These are phyloP conservation scores for Mamestra configurata DNA, from an alignment of 1,140 invertebrate species.

Conservation along the genomic window DNA sequence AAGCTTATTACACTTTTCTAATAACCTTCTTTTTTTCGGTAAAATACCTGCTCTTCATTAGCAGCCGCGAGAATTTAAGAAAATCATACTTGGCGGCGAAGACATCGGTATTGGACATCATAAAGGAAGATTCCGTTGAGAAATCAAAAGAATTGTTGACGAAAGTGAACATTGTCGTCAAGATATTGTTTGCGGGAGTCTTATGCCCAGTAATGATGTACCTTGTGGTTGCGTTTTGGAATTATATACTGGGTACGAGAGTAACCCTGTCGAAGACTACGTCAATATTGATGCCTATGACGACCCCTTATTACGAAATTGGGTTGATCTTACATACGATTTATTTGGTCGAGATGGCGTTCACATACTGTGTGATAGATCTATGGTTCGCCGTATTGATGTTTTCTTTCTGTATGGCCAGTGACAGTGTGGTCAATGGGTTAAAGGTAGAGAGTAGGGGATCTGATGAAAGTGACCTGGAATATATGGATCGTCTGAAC, in stretches of 20 bases:
- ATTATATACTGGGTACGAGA: constrained; percentile 67
- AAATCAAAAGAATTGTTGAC: constrained; percentile 56
- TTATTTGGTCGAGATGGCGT: constrained; percentile 67
- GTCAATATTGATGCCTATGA: constrained; percentile 71
- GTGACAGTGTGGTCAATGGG: constrained; percentile 63
- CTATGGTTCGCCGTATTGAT: constrained; percentile 78
- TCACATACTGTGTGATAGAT: constrained; percentile 68
- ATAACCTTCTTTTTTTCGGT: constrained; percentile 66
- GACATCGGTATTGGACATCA: constrained; percentile 62
- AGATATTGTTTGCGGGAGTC: constrained; percentile 59
- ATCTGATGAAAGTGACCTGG: constrained; percentile 52
- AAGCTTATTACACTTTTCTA: constrained; percentile 73
- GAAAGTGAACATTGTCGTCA: constrained; percentile 61
- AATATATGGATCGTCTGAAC: constrained; percentile 63
- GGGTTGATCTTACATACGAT: constrained; percentile 70
- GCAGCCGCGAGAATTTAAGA: constrained; percentile 63
- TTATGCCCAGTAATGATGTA: constrained; percentile 65
- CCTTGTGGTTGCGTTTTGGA: constrained; percentile 66
- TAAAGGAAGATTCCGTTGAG: constrained; percentile 58
- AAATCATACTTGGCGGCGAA: constrained; percentile 68
- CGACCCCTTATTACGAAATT: constrained; percentile 72
- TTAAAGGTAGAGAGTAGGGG: constrained; percentile 57
- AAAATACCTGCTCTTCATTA: constrained; percentile 71
- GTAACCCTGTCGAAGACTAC: constrained; percentile 71
- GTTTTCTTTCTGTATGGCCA: constrained; percentile 66